Conservation (phyloP, 1,140 invertebrate species). For the Euborellia annulipes region DNA sequence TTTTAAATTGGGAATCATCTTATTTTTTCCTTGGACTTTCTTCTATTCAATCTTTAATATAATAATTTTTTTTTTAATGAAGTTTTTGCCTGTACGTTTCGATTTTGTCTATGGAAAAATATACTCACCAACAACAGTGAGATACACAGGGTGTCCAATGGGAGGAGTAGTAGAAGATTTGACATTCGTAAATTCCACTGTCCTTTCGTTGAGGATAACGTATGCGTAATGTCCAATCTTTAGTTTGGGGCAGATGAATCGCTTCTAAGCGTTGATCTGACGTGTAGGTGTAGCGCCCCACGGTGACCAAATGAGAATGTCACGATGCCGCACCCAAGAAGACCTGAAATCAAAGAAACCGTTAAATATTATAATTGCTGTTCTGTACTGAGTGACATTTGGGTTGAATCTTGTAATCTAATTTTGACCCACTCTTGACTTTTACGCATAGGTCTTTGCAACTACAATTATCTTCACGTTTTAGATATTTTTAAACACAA, state of each 20-base stretch:
- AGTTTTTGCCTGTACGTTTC: no score
- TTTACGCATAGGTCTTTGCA: no score
- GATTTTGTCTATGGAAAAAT: no score
- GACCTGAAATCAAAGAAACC: slow-evolving; percentile 26
- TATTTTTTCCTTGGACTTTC: no score
- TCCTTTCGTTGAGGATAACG: slow-evolving; percentile 58
- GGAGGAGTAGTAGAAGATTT: slow-evolving; percentile 74
- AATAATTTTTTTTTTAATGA: no score
- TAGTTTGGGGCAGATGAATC: slow-evolving; percentile 32
- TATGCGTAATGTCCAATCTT: slow-evolving; percentile 47
- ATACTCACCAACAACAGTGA: slow-evolving; percentile 68
- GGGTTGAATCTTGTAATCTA: not conserved
- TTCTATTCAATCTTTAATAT: no score
- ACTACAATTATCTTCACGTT: no score
- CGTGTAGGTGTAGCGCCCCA: slow-evolving; percentile 40
- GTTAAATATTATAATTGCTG: no score
- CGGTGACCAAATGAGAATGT: slow-evolving; percentile 37
- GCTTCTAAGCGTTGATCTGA: slow-evolving; percentile 40
- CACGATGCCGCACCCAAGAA: slow-evolving; percentile 40
- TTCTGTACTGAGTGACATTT: no score
- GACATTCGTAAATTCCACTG: slow-evolving; percentile 68
- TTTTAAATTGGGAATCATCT: no score
- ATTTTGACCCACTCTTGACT: no score
- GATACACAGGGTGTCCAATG: slow-evolving; percentile 53
- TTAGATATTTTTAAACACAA: no score